Evolutionary conservation across 2,113 vertebrate genomes (phyloP).

Genomic region (Hiodon alosoides): DNA sequence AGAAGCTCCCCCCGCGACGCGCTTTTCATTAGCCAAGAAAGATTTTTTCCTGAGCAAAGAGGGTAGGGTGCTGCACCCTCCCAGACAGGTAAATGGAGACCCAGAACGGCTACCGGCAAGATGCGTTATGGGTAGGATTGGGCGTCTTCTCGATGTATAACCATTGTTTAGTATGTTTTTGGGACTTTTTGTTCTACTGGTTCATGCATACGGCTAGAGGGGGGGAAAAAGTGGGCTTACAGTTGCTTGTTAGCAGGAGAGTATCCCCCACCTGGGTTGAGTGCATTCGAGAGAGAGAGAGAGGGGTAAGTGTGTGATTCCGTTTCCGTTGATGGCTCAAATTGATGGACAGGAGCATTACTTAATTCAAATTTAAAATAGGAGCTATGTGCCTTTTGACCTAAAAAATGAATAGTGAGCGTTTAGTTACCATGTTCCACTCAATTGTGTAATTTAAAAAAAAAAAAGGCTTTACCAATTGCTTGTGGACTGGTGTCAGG

Average conservation of each 20-base stretch:
- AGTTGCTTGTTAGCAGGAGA: neutral
- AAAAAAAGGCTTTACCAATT: too few species aligned
- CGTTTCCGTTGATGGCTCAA: too few species aligned
- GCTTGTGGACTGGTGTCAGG: too few species aligned
- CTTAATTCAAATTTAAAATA: too few species aligned
- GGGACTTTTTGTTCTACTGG: neutral
- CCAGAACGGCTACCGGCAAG: constrained; percentile 61
- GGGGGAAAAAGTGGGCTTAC: neutral
- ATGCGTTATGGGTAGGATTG: constrained; percentile 29
- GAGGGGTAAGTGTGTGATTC: too few species aligned
- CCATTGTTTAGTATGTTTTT: neutral
- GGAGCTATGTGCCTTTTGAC: too few species aligned
- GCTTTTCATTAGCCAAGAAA: constrained; percentile 78
- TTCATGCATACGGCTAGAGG: neutral
- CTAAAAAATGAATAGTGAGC: too few species aligned
- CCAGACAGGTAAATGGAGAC: constrained; percentile 69
- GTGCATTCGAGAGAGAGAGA: too few species aligned
- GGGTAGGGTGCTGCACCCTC: constrained; percentile 70
- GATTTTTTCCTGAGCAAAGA: constrained; percentile 81
- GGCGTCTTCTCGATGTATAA: neutral
- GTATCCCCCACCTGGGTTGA: too few species aligned
- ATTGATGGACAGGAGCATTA: too few species aligned
- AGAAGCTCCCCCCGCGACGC: constrained; percentile 44
- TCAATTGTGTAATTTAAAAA: too few species aligned
- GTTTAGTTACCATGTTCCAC: too few species aligned